Conservation (phyloP, 2,797 vertebrate genomes). For the Discoglossus pictus region DNA sequence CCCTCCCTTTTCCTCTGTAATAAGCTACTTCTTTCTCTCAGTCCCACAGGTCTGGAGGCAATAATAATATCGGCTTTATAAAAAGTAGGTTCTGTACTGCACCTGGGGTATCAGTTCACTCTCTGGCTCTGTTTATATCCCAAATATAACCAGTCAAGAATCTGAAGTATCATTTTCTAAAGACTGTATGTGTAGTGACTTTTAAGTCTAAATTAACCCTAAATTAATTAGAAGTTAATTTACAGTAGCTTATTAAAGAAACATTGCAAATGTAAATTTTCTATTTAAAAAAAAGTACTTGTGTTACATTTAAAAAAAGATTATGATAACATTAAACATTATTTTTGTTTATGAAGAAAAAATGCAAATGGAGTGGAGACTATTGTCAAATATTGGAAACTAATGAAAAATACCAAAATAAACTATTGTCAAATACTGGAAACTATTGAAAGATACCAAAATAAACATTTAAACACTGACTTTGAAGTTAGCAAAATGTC, state of each 20-base stretch:
- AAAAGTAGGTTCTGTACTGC: slow-evolving; percentile 55
- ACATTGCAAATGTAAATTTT: no score
- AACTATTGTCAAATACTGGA: no score
- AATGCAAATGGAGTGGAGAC: no score
- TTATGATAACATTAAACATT: no score
- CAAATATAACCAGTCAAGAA: slow-evolving; percentile 57
- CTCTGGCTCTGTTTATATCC: slow-evolving; percentile 50
- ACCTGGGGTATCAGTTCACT: slow-evolving; percentile 57
- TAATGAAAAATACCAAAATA: no score
- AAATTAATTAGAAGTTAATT: not conserved
- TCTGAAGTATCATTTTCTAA: slow-evolving; percentile 50
- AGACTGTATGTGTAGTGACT: not conserved
- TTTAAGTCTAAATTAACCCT: not conserved
- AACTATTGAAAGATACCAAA: no score
- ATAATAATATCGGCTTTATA: slow-evolving; percentile 57
- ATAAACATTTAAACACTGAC: no score
- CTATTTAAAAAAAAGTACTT: not conserved
- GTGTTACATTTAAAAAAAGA: slow-evolving; percentile 1
- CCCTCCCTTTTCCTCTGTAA: slow-evolving; percentile 52
- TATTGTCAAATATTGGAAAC: no score
- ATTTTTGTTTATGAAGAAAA: no score
- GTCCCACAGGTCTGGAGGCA: slow-evolving; percentile 49
- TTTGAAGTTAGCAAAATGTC: no score
- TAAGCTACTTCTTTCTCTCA: slow-evolving; percentile 40
- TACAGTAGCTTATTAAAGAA: not conserved